Evolutionary conservation across 2,797 vertebrate genomes (phyloP).

Genomic region (Brachyrhaphis roseni): DNA sequence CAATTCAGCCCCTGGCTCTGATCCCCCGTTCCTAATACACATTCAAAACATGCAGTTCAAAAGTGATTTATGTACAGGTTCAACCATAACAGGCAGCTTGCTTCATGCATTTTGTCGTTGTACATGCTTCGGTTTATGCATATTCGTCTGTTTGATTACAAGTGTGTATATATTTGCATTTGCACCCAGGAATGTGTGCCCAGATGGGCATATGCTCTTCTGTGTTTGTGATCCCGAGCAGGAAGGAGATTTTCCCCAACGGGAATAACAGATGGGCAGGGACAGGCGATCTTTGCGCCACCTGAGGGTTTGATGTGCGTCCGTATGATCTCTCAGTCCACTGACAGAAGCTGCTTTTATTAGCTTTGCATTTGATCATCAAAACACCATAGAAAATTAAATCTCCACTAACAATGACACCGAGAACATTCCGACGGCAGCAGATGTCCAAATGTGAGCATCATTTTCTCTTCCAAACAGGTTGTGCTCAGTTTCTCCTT

Average conservation of each 20-base stretch:
- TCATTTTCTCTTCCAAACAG: background rate
- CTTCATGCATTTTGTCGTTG: background rate
- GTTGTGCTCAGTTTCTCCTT: background rate
- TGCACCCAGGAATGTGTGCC: conserved; percentile 2
- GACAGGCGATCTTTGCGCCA: conserved; percentile 17
- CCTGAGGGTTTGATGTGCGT: background rate
- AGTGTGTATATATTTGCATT: conserved; percentile 16
- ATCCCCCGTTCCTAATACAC: conserved; percentile 21
- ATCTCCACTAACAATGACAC: no score
- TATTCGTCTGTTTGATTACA: conserved; percentile 42
- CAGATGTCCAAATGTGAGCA: background rate
- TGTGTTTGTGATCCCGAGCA: conserved; percentile 19
- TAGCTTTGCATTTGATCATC: conserved; percentile 15
- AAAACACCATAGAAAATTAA: background rate
- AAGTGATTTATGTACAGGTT: conserved; percentile 31
- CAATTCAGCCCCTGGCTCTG: conserved; percentile 45
- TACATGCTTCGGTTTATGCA: conserved; percentile 26
- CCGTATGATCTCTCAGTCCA: background rate
- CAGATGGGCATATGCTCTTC: conserved; percentile 9
- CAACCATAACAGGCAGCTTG: background rate
- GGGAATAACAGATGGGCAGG: conserved; percentile 57
- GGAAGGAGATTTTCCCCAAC: conserved; percentile 40
- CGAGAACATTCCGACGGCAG: background rate
- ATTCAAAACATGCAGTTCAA: conserved; percentile 10
- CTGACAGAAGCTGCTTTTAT: conserved; percentile 13